Conservation (phyloP, 2,113 vertebrate genomes). For the Scalopus aquaticus region DNA sequence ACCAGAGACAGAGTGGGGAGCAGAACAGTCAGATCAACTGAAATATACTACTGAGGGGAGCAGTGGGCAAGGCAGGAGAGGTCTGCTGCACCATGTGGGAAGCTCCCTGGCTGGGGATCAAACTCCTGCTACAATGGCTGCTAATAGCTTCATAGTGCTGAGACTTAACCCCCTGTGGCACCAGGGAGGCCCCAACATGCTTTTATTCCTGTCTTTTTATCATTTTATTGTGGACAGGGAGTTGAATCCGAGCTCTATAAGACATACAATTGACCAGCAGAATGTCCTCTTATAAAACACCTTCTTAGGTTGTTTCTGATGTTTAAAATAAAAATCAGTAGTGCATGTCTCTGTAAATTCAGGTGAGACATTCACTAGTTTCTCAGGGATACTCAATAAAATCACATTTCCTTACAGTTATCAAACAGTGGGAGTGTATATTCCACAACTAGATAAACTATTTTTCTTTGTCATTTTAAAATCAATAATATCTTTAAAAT, state of each 20-base stretch:
- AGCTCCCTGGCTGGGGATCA: no score
- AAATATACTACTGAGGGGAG: no score
- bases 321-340: constrained; percentile 26
- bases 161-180: no score
- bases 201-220: not conserved
- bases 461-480: constrained; percentile 56
- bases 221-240: not conserved
- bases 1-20: no score
- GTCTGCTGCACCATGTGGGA: no score
- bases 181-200: no score
- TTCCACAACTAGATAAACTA: constrained; percentile 57
- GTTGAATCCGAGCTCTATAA: not conserved
- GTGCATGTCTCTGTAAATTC: not conserved
- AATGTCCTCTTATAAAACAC: not conserved
- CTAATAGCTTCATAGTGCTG: no score
- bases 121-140: no score
- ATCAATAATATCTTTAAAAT: constrained; percentile 63
- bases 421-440: constrained; percentile 33
- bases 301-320: not conserved
- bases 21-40: no score
- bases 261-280: not conserved
- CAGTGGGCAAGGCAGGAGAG: no score
- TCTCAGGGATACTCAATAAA: constrained; percentile 40
- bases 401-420: constrained; percentile 26
- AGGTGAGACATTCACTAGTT: constrained; percentile 17